These are phyloP conservation scores for Agrochola litura DNA, from an alignment of 2,888 invertebrate species.

Conservation along the genomic window DNA sequence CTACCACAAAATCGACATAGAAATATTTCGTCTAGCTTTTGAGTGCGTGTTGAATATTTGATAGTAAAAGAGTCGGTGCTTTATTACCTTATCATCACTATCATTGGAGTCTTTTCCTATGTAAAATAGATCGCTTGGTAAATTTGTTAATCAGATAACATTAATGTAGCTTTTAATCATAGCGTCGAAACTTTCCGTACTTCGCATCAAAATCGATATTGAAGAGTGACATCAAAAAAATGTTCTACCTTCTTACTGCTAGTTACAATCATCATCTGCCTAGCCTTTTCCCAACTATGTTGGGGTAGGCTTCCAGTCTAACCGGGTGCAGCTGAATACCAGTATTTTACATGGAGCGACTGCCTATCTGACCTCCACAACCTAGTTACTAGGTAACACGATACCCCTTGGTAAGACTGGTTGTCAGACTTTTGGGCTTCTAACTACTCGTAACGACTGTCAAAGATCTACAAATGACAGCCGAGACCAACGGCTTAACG, in stretches of 20 bases:
- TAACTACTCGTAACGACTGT: too few relatives aligned
- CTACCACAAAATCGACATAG: constrained; percentile 33
- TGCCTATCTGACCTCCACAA: too few relatives aligned
- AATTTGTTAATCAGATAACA: constrained; percentile 36
- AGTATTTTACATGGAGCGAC: too few relatives aligned
- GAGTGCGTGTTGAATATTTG: constrained; percentile 21
- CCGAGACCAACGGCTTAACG: too few relatives aligned
- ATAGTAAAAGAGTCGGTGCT: neutral
- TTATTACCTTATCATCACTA: neutral
- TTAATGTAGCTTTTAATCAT: constrained; percentile 2
- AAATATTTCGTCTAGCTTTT: constrained; percentile 40
- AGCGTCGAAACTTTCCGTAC: neutral
- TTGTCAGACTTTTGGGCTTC: too few relatives aligned
- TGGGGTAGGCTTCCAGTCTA: too few relatives aligned
- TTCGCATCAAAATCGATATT: neutral
- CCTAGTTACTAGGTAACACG: too few relatives aligned
- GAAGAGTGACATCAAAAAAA: neutral
- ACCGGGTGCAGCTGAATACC: too few relatives aligned
- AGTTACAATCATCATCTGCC: too few relatives aligned
- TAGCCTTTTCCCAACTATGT: too few relatives aligned
- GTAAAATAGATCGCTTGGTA: neutral
- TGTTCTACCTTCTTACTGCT: neutral
- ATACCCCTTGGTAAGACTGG: too few relatives aligned
- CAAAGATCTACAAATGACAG: too few relatives aligned
- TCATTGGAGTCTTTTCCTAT: constrained; percentile 2